These are phyloP conservation scores for Priocnemis perturbator DNA, from an alignment of 2,888 invertebrate genomes.

Conservation along the genomic window DNA sequence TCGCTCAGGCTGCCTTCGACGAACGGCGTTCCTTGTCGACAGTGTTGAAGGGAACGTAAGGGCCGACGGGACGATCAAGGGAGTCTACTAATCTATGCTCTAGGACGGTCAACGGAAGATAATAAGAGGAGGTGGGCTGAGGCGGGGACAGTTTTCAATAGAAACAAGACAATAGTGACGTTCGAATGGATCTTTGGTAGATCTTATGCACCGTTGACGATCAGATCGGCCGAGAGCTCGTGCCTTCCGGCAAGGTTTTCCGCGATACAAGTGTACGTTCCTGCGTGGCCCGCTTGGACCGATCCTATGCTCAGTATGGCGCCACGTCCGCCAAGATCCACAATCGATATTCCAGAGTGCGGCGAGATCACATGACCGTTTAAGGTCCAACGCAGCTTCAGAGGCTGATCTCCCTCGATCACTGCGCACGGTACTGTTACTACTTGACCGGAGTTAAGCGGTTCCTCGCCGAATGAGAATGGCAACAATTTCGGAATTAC, in stretches of 20 bases:
- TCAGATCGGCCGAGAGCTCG: constrained; percentile 77
- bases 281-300: constrained; percentile 78
- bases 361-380: constrained; percentile 73
- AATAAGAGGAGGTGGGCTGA: background rate
- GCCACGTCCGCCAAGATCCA: constrained; percentile 81
- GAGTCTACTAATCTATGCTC: background rate
- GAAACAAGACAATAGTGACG: constrained; percentile 43
- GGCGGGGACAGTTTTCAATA: constrained; percentile 19
- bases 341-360: constrained; percentile 76
- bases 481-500: constrained; percentile 73
- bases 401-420: constrained; percentile 81
- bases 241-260: constrained; percentile 78
- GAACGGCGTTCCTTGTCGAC: no score
- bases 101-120: background rate
- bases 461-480: constrained; percentile 80
- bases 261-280: constrained; percentile 80
- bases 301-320: constrained; percentile 79
- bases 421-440: constrained; percentile 80
- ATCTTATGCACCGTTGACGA: constrained; percentile 76
- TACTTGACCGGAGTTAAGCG: constrained; percentile 79
- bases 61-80: no score
- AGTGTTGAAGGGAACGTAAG: no score
- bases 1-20: no score
- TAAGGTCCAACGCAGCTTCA: constrained; percentile 80
- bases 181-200: constrained; percentile 36